Conservation (phyloP, 2,113 vertebrate species). For the Amphilophus citrinellus region DNA sequence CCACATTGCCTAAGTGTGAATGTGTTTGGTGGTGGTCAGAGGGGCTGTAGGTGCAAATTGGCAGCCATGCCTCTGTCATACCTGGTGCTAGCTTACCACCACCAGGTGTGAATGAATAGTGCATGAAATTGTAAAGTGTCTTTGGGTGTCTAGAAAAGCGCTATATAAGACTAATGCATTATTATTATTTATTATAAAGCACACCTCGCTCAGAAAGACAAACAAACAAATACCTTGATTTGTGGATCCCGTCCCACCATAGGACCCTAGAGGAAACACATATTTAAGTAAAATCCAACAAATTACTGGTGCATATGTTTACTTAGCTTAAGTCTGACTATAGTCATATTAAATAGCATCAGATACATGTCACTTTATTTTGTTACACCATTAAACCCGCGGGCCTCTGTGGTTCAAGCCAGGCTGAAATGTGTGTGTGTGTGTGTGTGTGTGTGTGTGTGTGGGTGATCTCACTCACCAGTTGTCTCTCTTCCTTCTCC, state of each 20-base stretch:
- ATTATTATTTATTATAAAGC: not conserved
- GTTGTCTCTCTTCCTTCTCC: constrained; percentile 86
- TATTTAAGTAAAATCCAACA: not conserved
- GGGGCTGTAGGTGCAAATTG: too few relatives aligned
- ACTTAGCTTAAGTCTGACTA: not conserved
- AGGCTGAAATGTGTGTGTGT: not conserved
- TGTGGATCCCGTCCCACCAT: constrained; percentile 76
- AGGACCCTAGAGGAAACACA: constrained; percentile 80
- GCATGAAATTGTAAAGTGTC: too few relatives aligned
- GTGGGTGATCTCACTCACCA: constrained; percentile 77
- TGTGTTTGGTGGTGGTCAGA: too few relatives aligned
- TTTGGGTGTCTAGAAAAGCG: too few relatives aligned
- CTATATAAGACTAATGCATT: too few relatives aligned
- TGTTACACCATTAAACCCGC: not conserved
- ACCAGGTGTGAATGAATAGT: too few relatives aligned
- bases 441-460: not conserved
- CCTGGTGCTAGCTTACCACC: too few relatives aligned
- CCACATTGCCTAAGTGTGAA: too few relatives aligned
- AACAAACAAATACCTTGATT: constrained; percentile 69
- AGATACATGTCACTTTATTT: not conserved
- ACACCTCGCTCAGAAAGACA: not conserved
- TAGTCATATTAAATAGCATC: fast-evolving
- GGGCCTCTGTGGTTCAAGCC: not conserved
- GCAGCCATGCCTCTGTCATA: too few relatives aligned
- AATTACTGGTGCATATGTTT: not conserved